phyloP scores from a whole-genome alignment of 2,888 invertebrate genomes.

The Tetragonula carbonaria region DNA sequence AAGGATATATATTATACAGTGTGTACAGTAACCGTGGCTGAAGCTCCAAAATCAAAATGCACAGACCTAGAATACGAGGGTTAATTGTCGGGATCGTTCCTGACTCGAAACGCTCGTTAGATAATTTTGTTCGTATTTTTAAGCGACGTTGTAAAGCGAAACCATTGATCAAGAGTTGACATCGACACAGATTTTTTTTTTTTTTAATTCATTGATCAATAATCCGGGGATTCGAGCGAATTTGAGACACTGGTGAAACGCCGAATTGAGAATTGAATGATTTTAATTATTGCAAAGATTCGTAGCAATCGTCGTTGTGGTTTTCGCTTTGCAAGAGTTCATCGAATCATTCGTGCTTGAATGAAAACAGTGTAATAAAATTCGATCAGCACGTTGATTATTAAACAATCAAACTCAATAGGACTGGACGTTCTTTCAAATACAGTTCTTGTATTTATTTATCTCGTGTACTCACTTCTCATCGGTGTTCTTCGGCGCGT shows the following conservation, averaged over 20 bases:
- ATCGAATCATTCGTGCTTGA: neutral
- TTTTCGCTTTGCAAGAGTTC: constrained; percentile 13
- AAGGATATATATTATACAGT: constrained; percentile 62
- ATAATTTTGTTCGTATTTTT: constrained; percentile 32
- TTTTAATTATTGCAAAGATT: neutral
- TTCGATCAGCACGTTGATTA: constrained; percentile 19
- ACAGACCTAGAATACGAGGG: constrained; percentile 45
- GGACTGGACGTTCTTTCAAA: constrained; percentile 74
- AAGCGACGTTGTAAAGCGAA: constrained; percentile 48
- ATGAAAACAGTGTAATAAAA: neutral
- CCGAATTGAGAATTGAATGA: neutral
- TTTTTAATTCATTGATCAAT: neutral
- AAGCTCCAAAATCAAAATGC: constrained; percentile 76
- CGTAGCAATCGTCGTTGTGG: neutral
- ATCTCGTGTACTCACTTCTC: constrained; percentile 47
- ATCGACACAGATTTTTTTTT: neutral
- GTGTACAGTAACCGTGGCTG: constrained; percentile 72
- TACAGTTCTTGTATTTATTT: constrained; percentile 63
- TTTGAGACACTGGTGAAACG: neutral
- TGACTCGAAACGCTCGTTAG: constrained; percentile 12
- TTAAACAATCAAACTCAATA: constrained; percentile 7
- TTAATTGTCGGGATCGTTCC: constrained; percentile 1
- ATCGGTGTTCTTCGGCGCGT: neutral
- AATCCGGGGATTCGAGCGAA: neutral
- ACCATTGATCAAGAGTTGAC: constrained; percentile 25